Base-by-base conservation (phyloP, 2,797 vertebrate species). In the Eutrigla gurnardus region DNA sequence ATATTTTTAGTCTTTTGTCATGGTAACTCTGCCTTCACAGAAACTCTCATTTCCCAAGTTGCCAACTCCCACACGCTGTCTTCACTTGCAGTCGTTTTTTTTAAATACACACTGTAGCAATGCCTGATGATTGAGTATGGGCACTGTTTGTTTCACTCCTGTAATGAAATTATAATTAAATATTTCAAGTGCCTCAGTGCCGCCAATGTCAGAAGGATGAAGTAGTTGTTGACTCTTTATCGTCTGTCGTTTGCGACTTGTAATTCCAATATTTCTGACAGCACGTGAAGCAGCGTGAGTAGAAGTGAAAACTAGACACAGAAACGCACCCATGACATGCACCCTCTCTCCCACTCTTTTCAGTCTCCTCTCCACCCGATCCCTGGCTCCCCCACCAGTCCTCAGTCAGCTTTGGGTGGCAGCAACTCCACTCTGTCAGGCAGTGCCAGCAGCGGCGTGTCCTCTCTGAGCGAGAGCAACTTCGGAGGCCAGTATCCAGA, bases 311-410 rank as follows among this genome's bases (percentile, higher is more conserved):
- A 50, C 49, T 18, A 2, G n/a, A 3, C 39, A 15, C 50, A 42
- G 18, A 82, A 74, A 67, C 9, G 52, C 18, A 64, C 18, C 40
- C n/a, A 4, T 69, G 45, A 77, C 49, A 39, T 18, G 10, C 32
- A 6, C 17, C 75, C 5, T 73, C 50, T 77, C 39, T 73, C 57
- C 83, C 25, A 32, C 46, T 73, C 55, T 73, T 57, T 69, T 39
- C 88, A 99, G 98, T 99, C 97, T 65, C 98, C 98, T 71, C 96
- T 99, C 69, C 98, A 99, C 84, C 97, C 98, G 7, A 99, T 99
- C 85, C 98, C 98, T 42, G 98, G 97, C 79, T 99, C 98, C 11
- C 98, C 98, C 84, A 99, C 98, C 88, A 99, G 97, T 91, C 98
- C 98, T 0, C 97, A 99, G 92, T 99, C 98, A n/a, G 98, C 97